phyloP scores from a whole-genome alignment of 2,888 invertebrate genomes.

The Tipula lateralis region DNA sequence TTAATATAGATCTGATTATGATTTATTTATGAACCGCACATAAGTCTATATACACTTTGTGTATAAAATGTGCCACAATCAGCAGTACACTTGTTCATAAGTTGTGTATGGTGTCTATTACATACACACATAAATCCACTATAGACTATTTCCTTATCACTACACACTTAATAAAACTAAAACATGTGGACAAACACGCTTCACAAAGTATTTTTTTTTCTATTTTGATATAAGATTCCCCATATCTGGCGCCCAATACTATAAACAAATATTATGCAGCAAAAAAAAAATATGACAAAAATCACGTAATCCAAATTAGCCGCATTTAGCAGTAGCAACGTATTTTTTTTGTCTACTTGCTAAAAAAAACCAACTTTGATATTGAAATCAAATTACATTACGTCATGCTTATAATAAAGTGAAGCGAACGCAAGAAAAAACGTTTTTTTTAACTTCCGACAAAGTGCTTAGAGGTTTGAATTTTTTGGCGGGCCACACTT shows the following conservation, averaged over 20 bases:
- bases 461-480: background rate
- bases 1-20: background rate
- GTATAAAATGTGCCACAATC: background rate
- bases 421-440: background rate
- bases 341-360: background rate
- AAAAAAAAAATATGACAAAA: background rate
- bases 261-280: background rate
- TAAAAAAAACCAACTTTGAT: background rate
- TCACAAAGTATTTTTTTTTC: background rate
- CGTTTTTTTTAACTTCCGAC: background rate
- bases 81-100: background rate
- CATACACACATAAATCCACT: background rate
- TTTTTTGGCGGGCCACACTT: background rate
- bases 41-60: background rate
- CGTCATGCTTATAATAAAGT: background rate
- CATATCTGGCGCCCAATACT: conserved; percentile 1
- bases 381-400: background rate
- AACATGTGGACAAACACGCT: conserved; percentile 1
- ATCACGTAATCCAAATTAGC: background rate
- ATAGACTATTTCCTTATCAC: background rate
- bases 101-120: background rate
- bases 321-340: background rate
- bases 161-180: background rate
- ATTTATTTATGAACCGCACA: background rate
- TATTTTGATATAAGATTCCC: background rate